Base-by-base conservation (phyloP, 2,888 invertebrate species). In the Thymelicus lineola region DNA sequence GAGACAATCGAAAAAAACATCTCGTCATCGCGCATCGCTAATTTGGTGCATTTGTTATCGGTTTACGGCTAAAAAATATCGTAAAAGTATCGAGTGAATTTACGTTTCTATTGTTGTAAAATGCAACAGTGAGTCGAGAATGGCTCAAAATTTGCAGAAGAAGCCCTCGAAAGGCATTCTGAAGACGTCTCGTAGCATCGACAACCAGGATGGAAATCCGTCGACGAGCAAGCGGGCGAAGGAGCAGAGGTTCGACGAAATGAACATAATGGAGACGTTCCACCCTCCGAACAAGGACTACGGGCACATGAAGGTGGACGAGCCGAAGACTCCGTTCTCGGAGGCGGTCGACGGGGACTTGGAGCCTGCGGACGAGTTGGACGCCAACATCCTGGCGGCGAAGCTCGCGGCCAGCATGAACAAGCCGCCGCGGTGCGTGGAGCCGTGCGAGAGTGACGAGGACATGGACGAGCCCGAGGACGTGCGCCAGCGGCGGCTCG, bases 271-370 rank as follows among this genome's bases (percentile, higher is more conserved):
- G 80, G 99, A 98, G 77, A 99, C 99, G 0, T 96, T 98, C 82
- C 99, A 99, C 94, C 99, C 99, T 55, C 95, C 97, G 28, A 98
- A 98, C 87, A 99, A 99, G 93, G 99, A 99, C 91, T 99, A 99
- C 90, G 99, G 99, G 9, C 98, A 98, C 84, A 99, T 99, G 99
- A 99, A 99, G 92, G 90, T 93, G 48, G 98, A 98, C 81, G 99
- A 99, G 90, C 99, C 99, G 1, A 99, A 99, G 90, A 99, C 99
- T 36, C 99, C 99, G 50, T 95, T 86, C 79, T 93, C 94, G 6
- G 96, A 96, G 80, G 88, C 95, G 65, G 94, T 93, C 60, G 96
- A 96, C 74, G 94, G 95, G 38, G 94, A 95, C 55, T 89, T 94
- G 57, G 96, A 95, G 77, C 94, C 95, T 38, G 79, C 84, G 9